A percentile compares a stretch with the other conserved stretches of the same genome.
Conservation (phyloP, 2,797 vertebrate genomes). For the Sebastes glaucus region DNA sequence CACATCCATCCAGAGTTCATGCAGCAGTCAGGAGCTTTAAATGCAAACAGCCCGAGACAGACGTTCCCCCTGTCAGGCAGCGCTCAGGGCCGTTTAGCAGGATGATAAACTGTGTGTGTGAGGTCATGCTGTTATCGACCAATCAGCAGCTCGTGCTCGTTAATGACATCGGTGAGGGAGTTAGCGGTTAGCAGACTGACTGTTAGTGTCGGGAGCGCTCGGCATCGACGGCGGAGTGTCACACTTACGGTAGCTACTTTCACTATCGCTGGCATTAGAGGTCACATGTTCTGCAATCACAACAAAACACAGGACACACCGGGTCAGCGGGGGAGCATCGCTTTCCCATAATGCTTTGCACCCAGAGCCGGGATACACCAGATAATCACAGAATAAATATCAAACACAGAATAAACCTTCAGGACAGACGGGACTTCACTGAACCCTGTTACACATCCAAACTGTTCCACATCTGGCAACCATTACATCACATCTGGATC, state of each 20-base stretch:
- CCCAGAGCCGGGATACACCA: neutral
- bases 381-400: neutral
- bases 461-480: too few species aligned
- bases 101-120: neutral
- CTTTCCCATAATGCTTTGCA: conserved; percentile 64
- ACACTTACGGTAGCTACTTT: conserved; percentile 99
- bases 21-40: neutral
- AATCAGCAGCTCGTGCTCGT: conserved; percentile 23
- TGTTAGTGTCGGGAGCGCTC: neutral
- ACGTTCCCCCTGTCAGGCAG: too few species aligned
- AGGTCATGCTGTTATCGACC: conserved; percentile 43
- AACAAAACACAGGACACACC: conserved; percentile 82
- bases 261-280: conserved; percentile 98
- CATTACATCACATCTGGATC: too few species aligned
- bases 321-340: conserved; percentile 70
- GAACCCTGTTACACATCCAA: too few species aligned
- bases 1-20: neutral
- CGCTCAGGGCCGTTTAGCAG: too few species aligned
- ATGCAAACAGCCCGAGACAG: neutral
- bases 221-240: neutral
- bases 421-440: too few species aligned
- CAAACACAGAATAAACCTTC: neutral
- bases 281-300: conserved; percentile 97
- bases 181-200: conserved; percentile 23
- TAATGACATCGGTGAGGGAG: neutral